These are phyloP conservation scores for Argopecten irradians DNA, from an alignment of 1,140 invertebrate genomes.

Conservation along the genomic window DNA sequence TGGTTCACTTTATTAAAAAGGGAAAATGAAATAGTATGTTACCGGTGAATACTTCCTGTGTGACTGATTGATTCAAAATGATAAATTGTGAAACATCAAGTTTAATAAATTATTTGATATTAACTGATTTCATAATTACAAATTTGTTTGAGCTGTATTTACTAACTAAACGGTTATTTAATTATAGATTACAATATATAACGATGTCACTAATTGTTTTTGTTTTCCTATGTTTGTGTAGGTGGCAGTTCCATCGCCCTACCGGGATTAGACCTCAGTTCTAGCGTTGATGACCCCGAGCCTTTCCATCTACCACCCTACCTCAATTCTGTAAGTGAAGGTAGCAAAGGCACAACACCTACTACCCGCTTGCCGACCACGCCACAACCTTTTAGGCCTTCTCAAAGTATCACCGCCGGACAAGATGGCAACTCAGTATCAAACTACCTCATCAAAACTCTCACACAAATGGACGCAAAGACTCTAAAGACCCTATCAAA, in stretches of 20 bases:
- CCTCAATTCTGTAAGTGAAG: neutral
- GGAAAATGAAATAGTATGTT: too few species aligned
- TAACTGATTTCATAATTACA: neutral
- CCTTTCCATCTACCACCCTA: slow-evolving; percentile 20
- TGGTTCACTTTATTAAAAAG: too few species aligned
- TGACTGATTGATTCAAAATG: neutral
- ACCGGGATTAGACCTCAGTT: slow-evolving; percentile 12
- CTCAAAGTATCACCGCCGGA: neutral
- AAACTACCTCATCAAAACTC: neutral
- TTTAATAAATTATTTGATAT: neutral
- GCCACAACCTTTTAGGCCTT: neutral
- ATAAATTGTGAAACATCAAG: neutral
- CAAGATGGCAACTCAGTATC: neutral
- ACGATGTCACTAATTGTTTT: too few species aligned
- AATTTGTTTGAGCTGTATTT: neutral
- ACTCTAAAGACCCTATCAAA: neutral
- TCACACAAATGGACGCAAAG: neutral
- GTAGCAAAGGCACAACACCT: neutral
- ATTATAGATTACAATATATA: neutral
- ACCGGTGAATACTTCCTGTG: neutral
- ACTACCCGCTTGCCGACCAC: neutral
- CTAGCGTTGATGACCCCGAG: neutral
- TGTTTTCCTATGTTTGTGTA: neutral
- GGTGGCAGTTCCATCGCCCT: slow-evolving; percentile 7
- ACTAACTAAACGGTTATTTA: neutral